Conservation (phyloP, 2,113 vertebrate genomes). For the Nothobranchius kuhntae region DNA sequence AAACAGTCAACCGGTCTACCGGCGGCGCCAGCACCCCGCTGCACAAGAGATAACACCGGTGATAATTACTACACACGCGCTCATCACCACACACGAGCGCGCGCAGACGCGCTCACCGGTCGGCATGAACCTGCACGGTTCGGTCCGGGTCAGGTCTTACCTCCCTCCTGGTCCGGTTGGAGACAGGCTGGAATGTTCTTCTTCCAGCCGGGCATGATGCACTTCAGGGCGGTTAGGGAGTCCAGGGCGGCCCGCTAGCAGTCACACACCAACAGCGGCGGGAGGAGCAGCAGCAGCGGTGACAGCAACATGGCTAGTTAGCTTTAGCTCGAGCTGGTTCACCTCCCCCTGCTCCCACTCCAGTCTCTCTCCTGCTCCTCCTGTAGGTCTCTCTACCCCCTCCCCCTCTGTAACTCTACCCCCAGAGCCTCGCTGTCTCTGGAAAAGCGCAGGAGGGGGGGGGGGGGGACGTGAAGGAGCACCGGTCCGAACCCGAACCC, state of each 20-base stretch:
- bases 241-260: slow-evolving; percentile 75
- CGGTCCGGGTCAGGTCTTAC: slow-evolving; percentile 50
- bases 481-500: background rate
- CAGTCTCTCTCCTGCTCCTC: slow-evolving; percentile 21
- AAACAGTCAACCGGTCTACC: slow-evolving; percentile 9
- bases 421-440: slow-evolving; percentile 40
- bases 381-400: slow-evolving; percentile 58
- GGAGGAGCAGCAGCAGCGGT: slow-evolving; percentile 42
- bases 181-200: slow-evolving; percentile 96
- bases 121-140: slow-evolving; percentile 10
- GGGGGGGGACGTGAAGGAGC: slow-evolving; percentile 35
- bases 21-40: slow-evolving; percentile 10
- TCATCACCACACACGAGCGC: slow-evolving; percentile 1
- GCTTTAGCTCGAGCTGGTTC: slow-evolving; percentile 63
- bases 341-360: slow-evolving; percentile 45
- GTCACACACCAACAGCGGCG: slow-evolving; percentile 62
- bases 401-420: slow-evolving; percentile 50
- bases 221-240: slow-evolving; percentile 76
- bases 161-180: slow-evolving; percentile 92
- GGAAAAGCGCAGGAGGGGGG: slow-evolving; percentile 7
- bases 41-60: slow-evolving; percentile 39
- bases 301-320: slow-evolving; percentile 73
- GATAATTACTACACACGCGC: slow-evolving; percentile 40
- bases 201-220: slow-evolving; percentile 96
- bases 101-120: slow-evolving; percentile 1